These are phyloP conservation scores for Scyliorhinus canicula DNA, from an alignment of 2,797 vertebrate species.

Conservation along the genomic window DNA sequence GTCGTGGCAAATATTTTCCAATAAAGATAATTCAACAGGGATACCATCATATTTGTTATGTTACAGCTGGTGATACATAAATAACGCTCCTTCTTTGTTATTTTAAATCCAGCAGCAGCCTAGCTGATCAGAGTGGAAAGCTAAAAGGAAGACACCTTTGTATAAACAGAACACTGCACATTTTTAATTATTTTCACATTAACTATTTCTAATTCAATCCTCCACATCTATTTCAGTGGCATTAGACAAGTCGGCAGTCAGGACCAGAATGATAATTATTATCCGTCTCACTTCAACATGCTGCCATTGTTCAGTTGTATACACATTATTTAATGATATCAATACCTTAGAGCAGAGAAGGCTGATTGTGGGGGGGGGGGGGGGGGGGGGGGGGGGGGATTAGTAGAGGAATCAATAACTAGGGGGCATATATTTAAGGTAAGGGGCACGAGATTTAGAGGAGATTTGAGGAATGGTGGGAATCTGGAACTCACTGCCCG, in stretches of 20 bases:
- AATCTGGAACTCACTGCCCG: too few relatives aligned
- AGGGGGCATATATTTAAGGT: too few relatives aligned
- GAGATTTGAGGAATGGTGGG: too few relatives aligned
- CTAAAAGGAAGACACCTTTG: too few relatives aligned
- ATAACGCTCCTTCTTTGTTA: neutral
- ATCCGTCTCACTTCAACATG: neutral
- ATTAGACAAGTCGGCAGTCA: neutral
- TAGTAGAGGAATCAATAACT: too few relatives aligned
- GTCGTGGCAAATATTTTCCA: neutral
- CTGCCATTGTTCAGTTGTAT: neutral
- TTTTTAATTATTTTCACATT: neutral
- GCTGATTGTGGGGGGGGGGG: too few relatives aligned
- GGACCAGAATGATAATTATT: neutral
- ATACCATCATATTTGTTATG: neutral
- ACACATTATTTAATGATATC: neutral
- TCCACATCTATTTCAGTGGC: neutral
- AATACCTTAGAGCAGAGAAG: too few relatives aligned
- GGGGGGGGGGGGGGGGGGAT: too few relatives aligned
- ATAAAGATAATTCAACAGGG: neutral
- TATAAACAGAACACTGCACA: neutral
- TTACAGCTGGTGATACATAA: neutral
- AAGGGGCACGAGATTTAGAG: too few relatives aligned
- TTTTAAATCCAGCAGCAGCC: neutral
- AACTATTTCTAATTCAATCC: neutral
- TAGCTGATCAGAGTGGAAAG: neutral